Conservation (phyloP, 53 echinoderm and acorn worm species). For the Astropecten irregularis region DNA sequence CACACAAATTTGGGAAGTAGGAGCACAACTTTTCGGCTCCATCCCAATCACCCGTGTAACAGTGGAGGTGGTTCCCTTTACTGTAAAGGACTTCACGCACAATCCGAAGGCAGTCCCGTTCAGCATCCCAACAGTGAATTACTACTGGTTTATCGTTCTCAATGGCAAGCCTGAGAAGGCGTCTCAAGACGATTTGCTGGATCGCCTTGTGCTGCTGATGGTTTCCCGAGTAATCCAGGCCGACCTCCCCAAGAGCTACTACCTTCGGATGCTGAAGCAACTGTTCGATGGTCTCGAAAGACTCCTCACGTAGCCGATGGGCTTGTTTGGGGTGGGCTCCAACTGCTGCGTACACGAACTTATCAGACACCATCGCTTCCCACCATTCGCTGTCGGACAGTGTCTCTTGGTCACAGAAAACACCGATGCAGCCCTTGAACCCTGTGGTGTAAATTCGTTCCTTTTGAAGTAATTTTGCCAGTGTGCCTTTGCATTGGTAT, state of each 20-base stretch:
- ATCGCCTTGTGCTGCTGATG: neutral
- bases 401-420: conserved; percentile 12
- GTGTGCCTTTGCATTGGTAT: neutral
- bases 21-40: conserved; percentile 6
- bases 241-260: conserved; percentile 10
- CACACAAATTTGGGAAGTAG: neutral
- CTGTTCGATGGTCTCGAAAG: neutral
- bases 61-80: conserved; percentile 9
- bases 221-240: conserved; percentile 8
- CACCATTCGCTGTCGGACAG: neutral
- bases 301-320: neutral
- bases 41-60: conserved; percentile 14
- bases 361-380: neutral
- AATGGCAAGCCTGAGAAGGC: neutral
- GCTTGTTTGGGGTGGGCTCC: conserved; percentile 5
- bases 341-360: neutral
- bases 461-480: neutral
- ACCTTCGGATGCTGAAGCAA: conserved; percentile 1
- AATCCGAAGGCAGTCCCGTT: conserved; percentile 8
- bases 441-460: neutral
- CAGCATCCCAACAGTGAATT: conserved; percentile 14
- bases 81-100: neutral
- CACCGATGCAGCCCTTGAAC: neutral
- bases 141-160: neutral
- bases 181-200: conserved; percentile 4